Percentiles rank a stretch among this genome's conserved stretches.
phyloP scores from a whole-genome alignment of 2,113 vertebrate genomes.

The Neogale vison region DNA sequence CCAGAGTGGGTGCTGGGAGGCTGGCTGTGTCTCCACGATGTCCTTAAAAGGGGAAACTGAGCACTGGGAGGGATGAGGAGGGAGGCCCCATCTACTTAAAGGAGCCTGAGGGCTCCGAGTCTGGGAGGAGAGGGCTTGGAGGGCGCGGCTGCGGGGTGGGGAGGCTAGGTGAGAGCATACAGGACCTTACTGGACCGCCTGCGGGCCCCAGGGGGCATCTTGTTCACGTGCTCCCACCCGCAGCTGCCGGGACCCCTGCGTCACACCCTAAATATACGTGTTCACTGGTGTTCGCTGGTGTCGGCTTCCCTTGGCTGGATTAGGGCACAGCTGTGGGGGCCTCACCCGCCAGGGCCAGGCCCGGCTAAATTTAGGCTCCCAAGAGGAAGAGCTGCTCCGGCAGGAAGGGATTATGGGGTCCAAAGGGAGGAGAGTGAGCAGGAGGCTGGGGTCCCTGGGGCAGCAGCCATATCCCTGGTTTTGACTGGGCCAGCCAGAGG shows the following conservation, averaged over 20 bases:
- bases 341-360: conserved; percentile 25
- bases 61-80: conserved; percentile 31
- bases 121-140: not conserved
- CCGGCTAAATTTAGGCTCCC: conserved; percentile 78
- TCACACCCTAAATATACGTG: conserved; percentile 80
- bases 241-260: conserved; percentile 67
- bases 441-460: not conserved
- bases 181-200: not conserved
- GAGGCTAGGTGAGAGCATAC: not conserved
- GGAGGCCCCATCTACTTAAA: conserved; percentile 53
- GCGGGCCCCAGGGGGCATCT: not conserved
- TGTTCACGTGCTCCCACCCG: not conserved
- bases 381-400: conserved; percentile 13
- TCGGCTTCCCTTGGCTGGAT: conserved; percentile 77
- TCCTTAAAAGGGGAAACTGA: conserved; percentile 83
- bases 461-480: not conserved
- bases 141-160: not conserved
- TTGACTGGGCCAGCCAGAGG: not conserved
- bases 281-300: conserved; percentile 67
- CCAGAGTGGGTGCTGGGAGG: not conserved
- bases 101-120: not conserved
- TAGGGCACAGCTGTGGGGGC: conserved; percentile 76
- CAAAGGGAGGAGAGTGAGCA: not conserved
- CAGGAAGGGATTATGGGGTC: conserved; percentile 17
- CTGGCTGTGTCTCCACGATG: conserved; percentile 50